Percentiles rank a stretch among this genome's conserved stretches.
phyloP scores from a whole-genome alignment of 2,888 invertebrate species.

The Petrolisthes manimaculis region DNA sequence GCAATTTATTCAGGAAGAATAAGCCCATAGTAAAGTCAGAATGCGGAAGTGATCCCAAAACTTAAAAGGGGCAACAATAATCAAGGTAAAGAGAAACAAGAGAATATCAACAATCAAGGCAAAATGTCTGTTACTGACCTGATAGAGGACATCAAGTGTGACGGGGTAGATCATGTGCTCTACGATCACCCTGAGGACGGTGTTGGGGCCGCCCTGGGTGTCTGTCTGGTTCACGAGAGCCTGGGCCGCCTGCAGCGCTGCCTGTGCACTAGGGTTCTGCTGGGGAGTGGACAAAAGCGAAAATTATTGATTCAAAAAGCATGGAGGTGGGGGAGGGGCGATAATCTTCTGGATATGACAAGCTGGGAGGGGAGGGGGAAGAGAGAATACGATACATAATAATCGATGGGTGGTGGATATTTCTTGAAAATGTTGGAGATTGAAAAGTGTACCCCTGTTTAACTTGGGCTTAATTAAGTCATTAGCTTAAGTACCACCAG shows the following conservation, averaged over 20 bases:
- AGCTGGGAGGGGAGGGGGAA: neutral
- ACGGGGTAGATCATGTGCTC: conserved; percentile 99
- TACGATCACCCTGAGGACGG: conserved; percentile 96
- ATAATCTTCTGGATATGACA: neutral
- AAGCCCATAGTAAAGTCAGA: no score
- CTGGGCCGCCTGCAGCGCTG: conserved; percentile 87
- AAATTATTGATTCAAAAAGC: conserved; percentile 5
- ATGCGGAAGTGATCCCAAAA: no score
- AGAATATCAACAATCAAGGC: neutral
- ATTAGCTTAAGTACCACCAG: no score
- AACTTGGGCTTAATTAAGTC: no score
- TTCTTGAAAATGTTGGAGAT: neutral
- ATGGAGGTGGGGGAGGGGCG: neutral
- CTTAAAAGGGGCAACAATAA: no score
- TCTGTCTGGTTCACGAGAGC: conserved; percentile 76
- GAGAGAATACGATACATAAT: neutral
- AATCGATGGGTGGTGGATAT: neutral
- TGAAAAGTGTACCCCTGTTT: neutral
- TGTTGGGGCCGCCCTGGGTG: conserved; percentile 91
- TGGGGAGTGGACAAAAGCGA: conserved; percentile 69
- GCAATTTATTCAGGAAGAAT: no score
- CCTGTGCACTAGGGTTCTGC: conserved; percentile 86
- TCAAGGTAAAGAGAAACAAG: no score
- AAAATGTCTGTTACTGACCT: conserved; percentile 73
- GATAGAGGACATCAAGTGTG: conserved; percentile 94